Evolutionary conservation across 2,888 invertebrate genomes (phyloP).

Genomic region (Meghimatium bilineatum): DNA sequence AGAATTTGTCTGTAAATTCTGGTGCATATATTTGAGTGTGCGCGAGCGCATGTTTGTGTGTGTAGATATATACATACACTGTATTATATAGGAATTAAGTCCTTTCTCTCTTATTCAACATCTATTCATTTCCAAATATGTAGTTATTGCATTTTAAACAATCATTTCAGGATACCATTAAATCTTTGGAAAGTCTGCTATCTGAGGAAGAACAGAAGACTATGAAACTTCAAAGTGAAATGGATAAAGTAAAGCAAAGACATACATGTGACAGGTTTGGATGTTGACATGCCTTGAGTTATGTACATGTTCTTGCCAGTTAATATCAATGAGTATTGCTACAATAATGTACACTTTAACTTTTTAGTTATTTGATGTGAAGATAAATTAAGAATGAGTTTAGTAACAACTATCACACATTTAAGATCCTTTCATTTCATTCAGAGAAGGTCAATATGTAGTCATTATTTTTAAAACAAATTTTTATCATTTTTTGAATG

Average conservation of each 20-base stretch:
- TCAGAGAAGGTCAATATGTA: no score
- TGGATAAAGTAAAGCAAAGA: constrained; percentile 25
- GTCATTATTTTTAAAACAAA: no score
- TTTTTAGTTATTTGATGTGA: background rate
- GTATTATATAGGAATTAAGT: no score
- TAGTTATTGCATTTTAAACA: background rate
- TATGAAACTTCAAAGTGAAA: constrained; percentile 16
- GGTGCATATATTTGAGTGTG: no score
- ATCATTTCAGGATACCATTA: constrained; percentile 20
- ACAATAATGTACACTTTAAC: background rate
- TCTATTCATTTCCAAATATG: background rate
- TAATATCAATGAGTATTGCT: background rate
- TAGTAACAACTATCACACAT: background rate
- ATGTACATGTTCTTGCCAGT: background rate
- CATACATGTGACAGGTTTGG: constrained; percentile 11
- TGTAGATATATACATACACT: no score
- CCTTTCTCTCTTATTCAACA: background rate
- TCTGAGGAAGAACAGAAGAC: constrained; percentile 28
- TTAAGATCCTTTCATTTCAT: no score
- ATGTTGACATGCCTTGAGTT: background rate
- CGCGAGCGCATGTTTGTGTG: no score
- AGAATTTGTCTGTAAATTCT: no score
- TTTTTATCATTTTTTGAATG: no score
- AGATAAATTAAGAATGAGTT: background rate
- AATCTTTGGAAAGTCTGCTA: constrained; percentile 32